Percentiles rank a stretch among this genome's conserved stretches.
phyloP scores from a whole-genome alignment of 2,888 invertebrate species.

The Ornithoptera priamus region DNA sequence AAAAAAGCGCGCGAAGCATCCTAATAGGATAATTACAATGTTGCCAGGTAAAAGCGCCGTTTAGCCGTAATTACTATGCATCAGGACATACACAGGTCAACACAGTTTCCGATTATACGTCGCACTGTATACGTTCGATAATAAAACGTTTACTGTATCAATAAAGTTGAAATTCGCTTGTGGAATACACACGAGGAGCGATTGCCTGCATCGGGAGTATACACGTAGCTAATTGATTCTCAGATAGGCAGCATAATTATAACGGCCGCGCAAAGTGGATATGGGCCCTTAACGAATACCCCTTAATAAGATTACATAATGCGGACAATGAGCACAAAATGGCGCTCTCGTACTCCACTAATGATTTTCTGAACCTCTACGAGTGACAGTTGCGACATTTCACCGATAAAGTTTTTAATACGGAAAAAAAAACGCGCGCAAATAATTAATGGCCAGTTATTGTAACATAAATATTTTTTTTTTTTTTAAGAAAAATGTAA shows the following conservation, averaged over 20 bases:
- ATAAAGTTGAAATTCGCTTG: conserved; percentile 11
- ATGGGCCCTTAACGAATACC: conserved; percentile 18
- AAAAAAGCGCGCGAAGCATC: conserved; percentile 28
- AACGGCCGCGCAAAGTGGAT: conserved; percentile 20
- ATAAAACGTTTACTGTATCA: neutral
- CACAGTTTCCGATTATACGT: conserved; percentile 10
- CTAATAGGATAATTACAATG: conserved; percentile 40
- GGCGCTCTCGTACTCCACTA: too few relatives aligned
- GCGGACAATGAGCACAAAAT: conserved; percentile 7
- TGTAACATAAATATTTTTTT: neutral
- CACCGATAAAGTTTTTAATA: neutral
- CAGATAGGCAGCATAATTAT: conserved; percentile 21
- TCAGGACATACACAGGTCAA: conserved; percentile 19
- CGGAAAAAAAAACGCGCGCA: neutral
- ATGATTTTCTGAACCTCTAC: too few relatives aligned
- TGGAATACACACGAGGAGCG: neutral
- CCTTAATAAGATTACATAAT: conserved; percentile 25
- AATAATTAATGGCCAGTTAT: conserved; percentile 12
- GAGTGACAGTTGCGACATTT: neutral
- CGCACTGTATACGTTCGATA: neutral
- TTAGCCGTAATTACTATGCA: conserved; percentile 33
- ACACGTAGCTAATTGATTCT: conserved; percentile 26
- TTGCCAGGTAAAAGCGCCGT: conserved; percentile 35
- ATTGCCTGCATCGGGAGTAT: neutral
- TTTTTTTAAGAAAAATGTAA: neutral